Evolutionary conservation across 2,797 vertebrate species (phyloP).

Genomic region (Gymnoscopelus braueri): DNA sequence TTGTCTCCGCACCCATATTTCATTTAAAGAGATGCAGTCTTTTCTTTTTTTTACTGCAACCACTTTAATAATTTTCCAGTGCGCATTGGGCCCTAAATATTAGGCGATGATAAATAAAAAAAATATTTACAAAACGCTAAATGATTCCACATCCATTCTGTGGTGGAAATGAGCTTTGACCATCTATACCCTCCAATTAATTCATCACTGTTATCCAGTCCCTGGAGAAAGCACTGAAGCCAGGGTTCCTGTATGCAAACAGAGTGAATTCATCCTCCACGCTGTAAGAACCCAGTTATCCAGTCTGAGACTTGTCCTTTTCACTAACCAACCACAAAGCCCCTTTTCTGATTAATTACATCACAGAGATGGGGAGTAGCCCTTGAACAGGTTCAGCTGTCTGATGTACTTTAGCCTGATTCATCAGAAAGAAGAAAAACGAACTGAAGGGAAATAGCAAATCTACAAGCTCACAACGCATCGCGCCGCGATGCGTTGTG

Average conservation of each 20-base stretch:
- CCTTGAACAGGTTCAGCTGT: slow-evolving; percentile 67
- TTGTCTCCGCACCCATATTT: slow-evolving; percentile 31
- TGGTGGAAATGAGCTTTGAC: slow-evolving; percentile 32
- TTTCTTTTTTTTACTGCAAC: background rate
- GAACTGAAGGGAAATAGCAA: background rate
- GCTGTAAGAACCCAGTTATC: slow-evolving; percentile 37
- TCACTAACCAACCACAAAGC: slow-evolving; percentile 56
- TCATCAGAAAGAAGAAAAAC: slow-evolving; percentile 59
- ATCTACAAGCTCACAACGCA: too few species aligned
- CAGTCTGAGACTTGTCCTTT: slow-evolving; percentile 53
- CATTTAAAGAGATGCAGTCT: slow-evolving; percentile 22
- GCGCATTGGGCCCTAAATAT: background rate
- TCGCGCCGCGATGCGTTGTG: too few species aligned
- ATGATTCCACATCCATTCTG: background rate
- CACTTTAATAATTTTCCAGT: slow-evolving; percentile 8
- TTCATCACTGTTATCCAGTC: slow-evolving; percentile 1
- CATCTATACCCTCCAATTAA: slow-evolving; percentile 2
- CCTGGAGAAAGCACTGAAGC: slow-evolving; percentile 9
- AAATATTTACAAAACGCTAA: background rate
- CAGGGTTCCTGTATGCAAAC: slow-evolving; percentile 45
- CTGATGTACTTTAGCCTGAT: slow-evolving; percentile 49
- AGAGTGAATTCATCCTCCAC: slow-evolving; percentile 49
- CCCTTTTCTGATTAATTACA: slow-evolving; percentile 68
- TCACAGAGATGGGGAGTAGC: slow-evolving; percentile 44
- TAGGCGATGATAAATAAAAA: slow-evolving; percentile 9